Evolutionary conservation across 2,888 invertebrate genomes (phyloP), one percentile per base, ranked within the genome.

Genomic region (Mesorhabditis belari): DNA sequence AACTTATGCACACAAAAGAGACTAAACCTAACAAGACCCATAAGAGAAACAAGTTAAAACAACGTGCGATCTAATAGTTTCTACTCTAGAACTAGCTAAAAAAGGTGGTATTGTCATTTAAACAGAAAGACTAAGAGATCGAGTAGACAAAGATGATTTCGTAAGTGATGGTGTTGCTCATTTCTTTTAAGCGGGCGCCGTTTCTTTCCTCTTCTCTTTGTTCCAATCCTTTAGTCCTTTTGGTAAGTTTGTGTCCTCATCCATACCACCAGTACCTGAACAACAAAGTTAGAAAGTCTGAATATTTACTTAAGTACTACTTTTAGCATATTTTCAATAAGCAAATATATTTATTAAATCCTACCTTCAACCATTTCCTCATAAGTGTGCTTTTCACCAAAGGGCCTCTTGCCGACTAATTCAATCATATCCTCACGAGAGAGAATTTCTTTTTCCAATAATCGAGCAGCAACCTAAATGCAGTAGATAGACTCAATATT

Each of bases 391-490:
- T 96, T 96, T 83, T 99, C 98, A 12, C 89, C 89, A 87, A 98
- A 99, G 0, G 98, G 98, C 72, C 98, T 85, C 26, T 87, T 86
- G 0, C 98, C 98, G 54, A 98, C 85, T 35, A 99, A 84, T 82
- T 95, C 94, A 66, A 96, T 90, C 93, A 99, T 93, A 81, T 98
- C 98, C 54, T 94, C 92, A 66, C 96, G 88, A 79, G 90, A 91
- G 56, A 99, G 85, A 71, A 95, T 88, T 84, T 99, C 98, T 80
- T 93, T 90, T 80, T 92, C 90, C 61, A 98, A 84, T 66, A 99
- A 85, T 63, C 93, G 86, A 81, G 89, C 87, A 0, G 96, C 93
- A 61, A 98, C 85, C 93, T 94, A 28, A 29, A 27, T 26, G 28
- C 27, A 21, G 21, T 24, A 54, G 23, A 55, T 2, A 9, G 19